phyloP scores from a whole-genome alignment of 1,140 invertebrate species.

The Lasioglossum albipes region DNA sequence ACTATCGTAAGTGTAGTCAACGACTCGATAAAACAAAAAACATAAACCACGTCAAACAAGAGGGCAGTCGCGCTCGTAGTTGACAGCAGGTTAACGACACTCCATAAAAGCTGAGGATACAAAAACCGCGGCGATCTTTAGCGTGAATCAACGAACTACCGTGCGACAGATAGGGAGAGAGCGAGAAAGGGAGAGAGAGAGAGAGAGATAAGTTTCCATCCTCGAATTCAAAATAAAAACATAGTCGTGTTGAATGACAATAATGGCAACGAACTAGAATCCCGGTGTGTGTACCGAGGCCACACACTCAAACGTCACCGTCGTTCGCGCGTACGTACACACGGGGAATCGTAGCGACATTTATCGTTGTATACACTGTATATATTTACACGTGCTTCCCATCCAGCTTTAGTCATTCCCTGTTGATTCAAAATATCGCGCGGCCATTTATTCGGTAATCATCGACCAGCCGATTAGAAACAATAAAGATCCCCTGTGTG shows the following conservation, averaged over 20 bases:
- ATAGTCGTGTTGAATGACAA: not conserved
- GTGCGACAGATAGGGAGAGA: no score
- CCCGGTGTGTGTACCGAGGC: not conserved
- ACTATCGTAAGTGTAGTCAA: no score
- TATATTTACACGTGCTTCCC: slow-evolving; percentile 32
- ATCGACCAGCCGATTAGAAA: slow-evolving; percentile 22
- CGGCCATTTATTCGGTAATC: slow-evolving; percentile 27
- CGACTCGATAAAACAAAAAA: no score
- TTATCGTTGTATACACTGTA: slow-evolving; percentile 38
- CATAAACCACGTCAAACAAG: no score
- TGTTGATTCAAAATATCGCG: slow-evolving; percentile 33
- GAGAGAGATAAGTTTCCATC: not conserved
- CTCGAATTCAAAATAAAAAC: not conserved
- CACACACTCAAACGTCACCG: not conserved
- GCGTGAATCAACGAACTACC: no score
- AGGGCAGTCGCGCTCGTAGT: no score
- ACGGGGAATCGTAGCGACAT: not conserved
- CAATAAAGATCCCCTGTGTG: slow-evolving; percentile 22
- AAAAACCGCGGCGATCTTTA: no score
- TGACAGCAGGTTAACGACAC: no score
- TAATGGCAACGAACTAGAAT: not conserved
- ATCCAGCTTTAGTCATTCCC: slow-evolving; percentile 16
- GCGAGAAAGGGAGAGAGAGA: no score
- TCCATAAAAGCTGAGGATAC: no score
- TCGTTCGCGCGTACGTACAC: not conserved